phyloP scores from a whole-genome alignment of 92 coral and sea anemone species.

The Heliopora coerulea region DNA sequence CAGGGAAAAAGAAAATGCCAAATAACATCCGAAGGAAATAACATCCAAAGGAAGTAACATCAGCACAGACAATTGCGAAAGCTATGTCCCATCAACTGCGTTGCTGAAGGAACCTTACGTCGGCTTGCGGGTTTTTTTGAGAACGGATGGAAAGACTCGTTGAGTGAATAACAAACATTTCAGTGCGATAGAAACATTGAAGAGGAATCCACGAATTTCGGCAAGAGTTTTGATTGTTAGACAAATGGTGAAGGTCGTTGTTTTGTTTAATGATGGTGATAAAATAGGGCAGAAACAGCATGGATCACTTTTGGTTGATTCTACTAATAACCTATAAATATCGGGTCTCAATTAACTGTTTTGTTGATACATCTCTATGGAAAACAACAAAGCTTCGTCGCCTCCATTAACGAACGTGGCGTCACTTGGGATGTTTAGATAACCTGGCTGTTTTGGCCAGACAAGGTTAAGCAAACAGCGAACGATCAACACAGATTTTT shows the following conservation, averaged over 20 bases:
- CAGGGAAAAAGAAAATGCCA: too few relatives aligned
- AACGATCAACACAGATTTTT: background rate
- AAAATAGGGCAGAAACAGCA: background rate
- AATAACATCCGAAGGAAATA: too few relatives aligned
- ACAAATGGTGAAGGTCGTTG: background rate
- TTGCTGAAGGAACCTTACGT: too few relatives aligned
- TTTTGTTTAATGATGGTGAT: background rate
- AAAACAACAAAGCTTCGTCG: slow-evolving; percentile 16
- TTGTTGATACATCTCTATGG: slow-evolving; percentile 15
- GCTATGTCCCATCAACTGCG: too few relatives aligned
- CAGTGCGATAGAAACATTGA: too few relatives aligned
- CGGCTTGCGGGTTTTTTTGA: too few relatives aligned
- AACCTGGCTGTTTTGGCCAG: background rate
- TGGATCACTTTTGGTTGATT: background rate
- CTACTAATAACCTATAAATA: slow-evolving; percentile 25
- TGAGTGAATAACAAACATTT: too few relatives aligned
- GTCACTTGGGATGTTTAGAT: background rate
- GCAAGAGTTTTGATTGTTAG: background rate
- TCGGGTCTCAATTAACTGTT: slow-evolving; percentile 5
- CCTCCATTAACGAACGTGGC: background rate
- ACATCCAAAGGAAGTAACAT: too few relatives aligned
- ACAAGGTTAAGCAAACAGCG: background rate
- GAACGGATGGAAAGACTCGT: too few relatives aligned
- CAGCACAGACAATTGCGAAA: too few relatives aligned
- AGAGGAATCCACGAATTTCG: too few relatives aligned